phyloP scores from a whole-genome alignment of 2,888 invertebrate genomes.

The Idaea dimidiata region DNA sequence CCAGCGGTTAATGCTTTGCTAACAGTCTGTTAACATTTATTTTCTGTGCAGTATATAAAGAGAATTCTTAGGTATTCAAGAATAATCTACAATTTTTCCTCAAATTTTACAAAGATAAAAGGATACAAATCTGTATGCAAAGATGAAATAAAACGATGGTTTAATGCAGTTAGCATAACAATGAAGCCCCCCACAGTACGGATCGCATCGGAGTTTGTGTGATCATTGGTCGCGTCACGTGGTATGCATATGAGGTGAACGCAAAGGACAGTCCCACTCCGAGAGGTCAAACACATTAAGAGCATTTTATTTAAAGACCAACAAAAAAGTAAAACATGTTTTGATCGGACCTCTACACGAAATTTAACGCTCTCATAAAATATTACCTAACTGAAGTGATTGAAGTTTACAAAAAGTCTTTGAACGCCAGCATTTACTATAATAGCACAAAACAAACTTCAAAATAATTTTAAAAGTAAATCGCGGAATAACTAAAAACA shows the following conservation, averaged over 20 bases:
- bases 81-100: neutral
- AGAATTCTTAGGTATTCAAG: neutral
- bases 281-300: constrained; percentile 14
- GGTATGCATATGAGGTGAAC: constrained; percentile 18
- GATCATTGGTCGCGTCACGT: constrained; percentile 28
- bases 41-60: neutral
- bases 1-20: neutral
- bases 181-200: constrained; percentile 35
- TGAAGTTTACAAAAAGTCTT: neutral
- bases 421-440: neutral
- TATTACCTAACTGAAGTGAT: no score
- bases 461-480: neutral
- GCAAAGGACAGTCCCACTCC: constrained; percentile 13
- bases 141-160: constrained; percentile 11
- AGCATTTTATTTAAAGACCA: constrained; percentile 3
- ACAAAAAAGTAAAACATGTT: neutral
- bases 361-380: neutral
- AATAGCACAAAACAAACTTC: neutral
- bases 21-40: neutral
- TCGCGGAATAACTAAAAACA: constrained; percentile 7
- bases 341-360: neutral
- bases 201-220: constrained; percentile 17
- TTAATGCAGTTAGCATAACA: constrained; percentile 37
- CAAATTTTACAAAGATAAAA: no score
- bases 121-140: constrained; percentile 20